phyloP scores from a whole-genome alignment of 2,797 vertebrate genomes.

The Phataginus tetradactyla region DNA sequence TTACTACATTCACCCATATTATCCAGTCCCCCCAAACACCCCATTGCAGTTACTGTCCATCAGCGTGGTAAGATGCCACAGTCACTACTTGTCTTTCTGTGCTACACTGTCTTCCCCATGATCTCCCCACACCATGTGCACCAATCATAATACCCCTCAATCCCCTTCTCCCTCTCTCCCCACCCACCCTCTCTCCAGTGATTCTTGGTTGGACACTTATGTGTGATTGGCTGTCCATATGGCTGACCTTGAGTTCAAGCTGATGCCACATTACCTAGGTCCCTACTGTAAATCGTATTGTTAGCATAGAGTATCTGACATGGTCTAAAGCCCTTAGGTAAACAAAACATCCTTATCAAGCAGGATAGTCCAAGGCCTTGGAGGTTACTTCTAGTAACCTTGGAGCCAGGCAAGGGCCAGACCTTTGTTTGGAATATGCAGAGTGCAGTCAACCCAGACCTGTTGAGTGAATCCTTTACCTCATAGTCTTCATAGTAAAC shows the following conservation, averaged over 20 bases:
- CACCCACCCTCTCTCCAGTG: too few species aligned
- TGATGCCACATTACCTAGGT: background rate
- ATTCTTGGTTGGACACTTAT: background rate
- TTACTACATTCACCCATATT: too few species aligned
- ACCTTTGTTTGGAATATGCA: background rate
- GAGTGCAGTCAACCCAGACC: background rate
- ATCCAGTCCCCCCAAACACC: too few species aligned
- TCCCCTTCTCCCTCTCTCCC: too few species aligned
- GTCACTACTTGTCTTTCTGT: too few species aligned
- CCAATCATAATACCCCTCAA: too few species aligned
- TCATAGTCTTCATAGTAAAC: background rate
- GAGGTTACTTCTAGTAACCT: background rate
- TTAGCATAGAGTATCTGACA: background rate
- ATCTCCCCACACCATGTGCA: too few species aligned
- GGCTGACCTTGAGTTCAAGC: background rate
- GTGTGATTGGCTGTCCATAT: background rate
- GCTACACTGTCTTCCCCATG: too few species aligned
- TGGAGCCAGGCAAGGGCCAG: background rate
- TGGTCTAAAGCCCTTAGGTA: background rate
- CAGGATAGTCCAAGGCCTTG: background rate
- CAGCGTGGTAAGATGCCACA: too few species aligned
- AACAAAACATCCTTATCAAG: background rate
- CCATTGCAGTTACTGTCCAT: too few species aligned
- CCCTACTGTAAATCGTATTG: background rate
- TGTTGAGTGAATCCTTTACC: background rate